phyloP scores from a whole-genome alignment of 2,113 vertebrate genomes.

The Podiceps cristatus region DNA sequence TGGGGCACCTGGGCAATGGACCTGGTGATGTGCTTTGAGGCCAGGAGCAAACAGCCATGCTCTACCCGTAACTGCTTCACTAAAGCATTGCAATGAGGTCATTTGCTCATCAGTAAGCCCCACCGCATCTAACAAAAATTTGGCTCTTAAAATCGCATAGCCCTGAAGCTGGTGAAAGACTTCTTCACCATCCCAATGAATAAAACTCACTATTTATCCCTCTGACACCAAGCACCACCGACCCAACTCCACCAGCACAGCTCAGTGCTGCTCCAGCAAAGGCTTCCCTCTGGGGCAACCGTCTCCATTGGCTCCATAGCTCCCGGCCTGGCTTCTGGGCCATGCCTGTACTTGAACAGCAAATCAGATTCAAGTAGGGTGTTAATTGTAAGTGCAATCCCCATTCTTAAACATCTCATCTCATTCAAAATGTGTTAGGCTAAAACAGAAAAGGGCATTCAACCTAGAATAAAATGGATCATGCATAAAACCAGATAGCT shows the following conservation, averaged over 20 bases:
- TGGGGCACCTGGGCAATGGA: background rate
- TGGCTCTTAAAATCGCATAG: background rate
- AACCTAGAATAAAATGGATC: background rate
- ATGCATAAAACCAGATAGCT: background rate
- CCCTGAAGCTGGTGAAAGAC: background rate
- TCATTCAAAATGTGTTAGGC: background rate
- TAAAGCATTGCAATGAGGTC: background rate
- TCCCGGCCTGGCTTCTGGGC: background rate
- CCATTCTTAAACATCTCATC: background rate
- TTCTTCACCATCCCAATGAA: background rate
- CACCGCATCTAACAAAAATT: accelerated
- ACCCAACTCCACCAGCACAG: background rate
- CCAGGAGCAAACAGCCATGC: background rate
- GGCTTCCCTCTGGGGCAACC: background rate
- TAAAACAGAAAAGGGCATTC: background rate
- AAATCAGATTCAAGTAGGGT: background rate
- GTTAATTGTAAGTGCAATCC: background rate
- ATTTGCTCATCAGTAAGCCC: background rate
- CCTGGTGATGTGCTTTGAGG: background rate
- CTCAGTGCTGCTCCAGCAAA: background rate
- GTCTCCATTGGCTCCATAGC: background rate
- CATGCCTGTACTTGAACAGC: background rate
- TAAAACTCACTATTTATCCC: background rate
- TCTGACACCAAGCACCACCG: background rate
- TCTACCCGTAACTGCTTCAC: background rate